Base-by-base conservation (phyloP, 1,140 invertebrate species). In the Drosophila insularis region DNA sequence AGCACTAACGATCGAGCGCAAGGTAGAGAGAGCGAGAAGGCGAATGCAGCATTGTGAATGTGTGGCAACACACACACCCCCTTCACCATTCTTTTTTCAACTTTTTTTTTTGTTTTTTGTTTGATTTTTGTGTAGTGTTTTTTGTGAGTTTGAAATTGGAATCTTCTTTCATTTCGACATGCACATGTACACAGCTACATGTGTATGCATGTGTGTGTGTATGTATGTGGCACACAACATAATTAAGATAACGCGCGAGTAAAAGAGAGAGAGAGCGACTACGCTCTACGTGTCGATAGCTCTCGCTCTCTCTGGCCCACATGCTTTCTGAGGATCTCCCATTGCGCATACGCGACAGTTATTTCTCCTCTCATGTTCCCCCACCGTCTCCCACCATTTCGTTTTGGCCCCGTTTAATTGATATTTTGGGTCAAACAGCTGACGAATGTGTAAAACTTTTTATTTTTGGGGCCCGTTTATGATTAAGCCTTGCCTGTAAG, bases 401-500 rank as follows among this genome's bases (percentile, higher is more conserved):
- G 56, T 55, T 71, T 67, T 71, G 74, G 37, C 55, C 39, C 54
- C 61, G 63, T 62, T 62, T 62, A 46, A 40, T 31, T 63, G 23
- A 46, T 46, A 27, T 43, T 46, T 64, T 53, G 35, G 55, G 56
- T 39, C 19, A 76, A 70, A 76, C 74, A 76, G 74, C 74, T 76
- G 74, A 63, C 60, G 40, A 50, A 7, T 50, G 8, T 10, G 2
- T 59, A n/a, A 27, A 40, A 17, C 10, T 61, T 43, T 43, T n/a
- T 65, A 23, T 37, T n/a, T 53, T 19, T 59, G 10, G 23, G 10
- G 43, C 53, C 55, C 53, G 19, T n/a, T 27, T 59, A 73, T 86
- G 81, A 86, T 56, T 75, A 87, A 78, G 87, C 65, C 50, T 63
- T 71, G 13, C 67, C 40, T 58, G 58, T 63, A 74, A 89, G 84